These are phyloP conservation scores for Himalopsyche kuldschensis DNA, from an alignment of 2,888 invertebrate species.

Conservation along the genomic window DNA sequence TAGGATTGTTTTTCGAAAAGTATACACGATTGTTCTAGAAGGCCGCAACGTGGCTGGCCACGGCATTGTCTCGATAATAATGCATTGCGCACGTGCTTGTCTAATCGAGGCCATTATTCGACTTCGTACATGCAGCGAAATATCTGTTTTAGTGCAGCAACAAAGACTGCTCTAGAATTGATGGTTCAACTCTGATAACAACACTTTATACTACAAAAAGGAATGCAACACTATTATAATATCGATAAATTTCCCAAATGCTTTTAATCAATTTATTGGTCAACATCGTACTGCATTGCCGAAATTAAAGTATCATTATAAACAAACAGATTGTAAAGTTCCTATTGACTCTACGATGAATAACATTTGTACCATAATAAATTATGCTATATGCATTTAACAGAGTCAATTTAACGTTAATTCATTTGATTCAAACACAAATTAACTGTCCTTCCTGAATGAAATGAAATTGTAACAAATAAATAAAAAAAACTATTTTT, in stretches of 20 bases:
- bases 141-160: neutral
- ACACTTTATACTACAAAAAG: neutral
- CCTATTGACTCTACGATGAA: too few relatives aligned
- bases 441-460: too few relatives aligned
- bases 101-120: neutral
- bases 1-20: slow-evolving; percentile 21
- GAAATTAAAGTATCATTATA: too few relatives aligned
- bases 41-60: neutral
- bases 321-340: too few relatives aligned
- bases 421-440: too few relatives aligned
- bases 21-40: neutral
- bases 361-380: too few relatives aligned
- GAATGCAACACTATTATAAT: neutral
- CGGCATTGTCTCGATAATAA: slow-evolving; percentile 7
- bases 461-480: too few relatives aligned
- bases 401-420: too few relatives aligned
- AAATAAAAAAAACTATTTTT: too few relatives aligned
- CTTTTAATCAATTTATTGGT: too few relatives aligned
- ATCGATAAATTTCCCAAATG: neutral
- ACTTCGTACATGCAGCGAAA: neutral
- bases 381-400: too few relatives aligned
- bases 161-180: neutral
- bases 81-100: neutral
- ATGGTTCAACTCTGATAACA: neutral
- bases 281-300: too few relatives aligned